phyloP scores from a whole-genome alignment of 2,888 invertebrate species.

The Drosophila fungiperda region DNA sequence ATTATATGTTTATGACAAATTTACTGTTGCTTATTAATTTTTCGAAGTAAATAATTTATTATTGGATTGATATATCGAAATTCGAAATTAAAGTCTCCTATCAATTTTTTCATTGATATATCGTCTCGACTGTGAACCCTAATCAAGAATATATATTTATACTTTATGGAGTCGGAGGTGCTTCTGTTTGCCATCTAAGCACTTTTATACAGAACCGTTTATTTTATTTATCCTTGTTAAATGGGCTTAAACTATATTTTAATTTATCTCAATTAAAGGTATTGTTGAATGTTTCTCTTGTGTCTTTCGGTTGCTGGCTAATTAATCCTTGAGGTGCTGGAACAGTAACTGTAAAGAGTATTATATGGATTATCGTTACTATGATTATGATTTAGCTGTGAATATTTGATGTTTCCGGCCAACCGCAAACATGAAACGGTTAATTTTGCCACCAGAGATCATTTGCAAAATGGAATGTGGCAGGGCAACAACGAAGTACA shows the following conservation, averaged over 20 bases:
- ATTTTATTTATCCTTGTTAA: not conserved
- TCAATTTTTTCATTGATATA: not conserved
- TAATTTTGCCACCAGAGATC: conserved; percentile 13
- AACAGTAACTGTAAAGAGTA: not conserved
- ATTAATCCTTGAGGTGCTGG: not conserved
- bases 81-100: not conserved
- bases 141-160: not conserved
- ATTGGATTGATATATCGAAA: not conserved
- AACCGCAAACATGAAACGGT: conserved; percentile 19
- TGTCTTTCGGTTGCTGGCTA: not conserved
- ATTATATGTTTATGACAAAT: not conserved
- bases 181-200: not conserved
- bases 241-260: not conserved
- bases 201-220: not conserved
- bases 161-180: not conserved
- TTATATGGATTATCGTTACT: conserved; percentile 16
- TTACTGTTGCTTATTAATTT: not conserved
- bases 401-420: conserved; percentile 25
- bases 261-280: not conserved
- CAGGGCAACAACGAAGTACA: conserved; percentile 43
- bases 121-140: not conserved
- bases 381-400: conserved; percentile 26
- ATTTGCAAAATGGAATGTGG: not conserved
- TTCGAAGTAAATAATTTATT: not conserved
- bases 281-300: not conserved